Evolutionary conservation across 2,113 vertebrate species (phyloP), one percentile per base, ranked within the genome.

Genomic region (Neolamprologus ventralis): DNA sequence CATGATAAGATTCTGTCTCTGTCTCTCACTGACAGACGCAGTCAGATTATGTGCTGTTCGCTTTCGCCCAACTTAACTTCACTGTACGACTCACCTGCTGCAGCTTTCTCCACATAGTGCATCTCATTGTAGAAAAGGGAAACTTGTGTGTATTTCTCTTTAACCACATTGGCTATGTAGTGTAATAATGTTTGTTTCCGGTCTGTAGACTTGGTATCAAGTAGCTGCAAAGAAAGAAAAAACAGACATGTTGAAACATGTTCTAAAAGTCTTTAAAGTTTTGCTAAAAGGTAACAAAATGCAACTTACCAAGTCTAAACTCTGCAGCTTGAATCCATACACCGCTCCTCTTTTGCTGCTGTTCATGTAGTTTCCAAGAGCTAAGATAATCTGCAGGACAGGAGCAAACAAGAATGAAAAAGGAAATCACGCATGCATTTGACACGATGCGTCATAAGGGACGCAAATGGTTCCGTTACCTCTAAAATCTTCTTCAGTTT

Each of bases 311-410:
- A 99, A 91, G 95, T 99, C 98, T 92, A 99, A 97, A 93, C 99
- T 99, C 91, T 99, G 98, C 42, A 99, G 97, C 87, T 99, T 99
- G 90, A 99, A 99, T n/a, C 99, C 99, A 17, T 99, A 99, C 35
- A 99, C 99, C 0, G 99, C 98, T 92, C 99, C 99, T 91, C 99
- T 96, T 87, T 99, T 99, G 94, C 99, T 99, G 97, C 99, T 99
- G 95, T 99, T 99, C 99, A 99, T 99, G 93, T 99, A 99, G 96
- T 99, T 99, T 51, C 99, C 99, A 5, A 99, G 97, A 3, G 99
- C 99, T 96, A 99, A 92, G 87, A 99, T 99, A 86, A 99, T 99
- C 99, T 99, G 94, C 13, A 45, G 12, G 35, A 80, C 11, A 83
- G 47, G 45, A 35, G 5, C 4, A 10, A 65, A 23, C 12, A 65